Base-by-base conservation (phyloP, 1,140 invertebrate genomes). In the Achatina immaculata region DNA sequence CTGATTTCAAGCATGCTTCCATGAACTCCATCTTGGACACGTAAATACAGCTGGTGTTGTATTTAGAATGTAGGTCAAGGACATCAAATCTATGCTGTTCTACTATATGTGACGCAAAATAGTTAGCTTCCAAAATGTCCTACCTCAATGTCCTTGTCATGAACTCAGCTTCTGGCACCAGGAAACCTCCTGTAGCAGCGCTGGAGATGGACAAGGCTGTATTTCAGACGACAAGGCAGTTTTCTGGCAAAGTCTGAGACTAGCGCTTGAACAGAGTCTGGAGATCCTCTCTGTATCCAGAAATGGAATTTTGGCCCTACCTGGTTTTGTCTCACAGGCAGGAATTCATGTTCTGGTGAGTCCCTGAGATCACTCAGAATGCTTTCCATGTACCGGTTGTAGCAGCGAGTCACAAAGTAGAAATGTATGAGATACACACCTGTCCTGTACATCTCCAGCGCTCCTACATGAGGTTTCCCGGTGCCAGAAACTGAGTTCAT, bases 241-340 rank as follows among this genome's bases (percentile, higher is more conserved):
- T 80, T 9, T 86, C 40, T 11, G 91, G 88, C 0, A 93, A 66
- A 48, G 83, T 74, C 34, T 84, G 71, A 24, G 87, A 85, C 0
- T 93, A 86, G 3, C 90, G 75, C 28, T 86, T 81, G 80, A 92
- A 90, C n/a, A 92, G 80, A 40, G 84, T 87, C 6, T 83, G 75
- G 42, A 93, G 76, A 81, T 93, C 93, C 28, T 84, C 82, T 83
- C 92, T 92, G 83, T 92, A 93, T 4, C 89, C 80, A 19, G 87
- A 77, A 9, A 93, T 88, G 31, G 91, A 88, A 71, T 86, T 82
- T 21, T 86, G 84, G 1, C 92, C 92, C 90, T 93, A 93, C 81
- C 91, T 90, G 48, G 88, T 90, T 0, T 92, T 88, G 83, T 93
- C 93, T 92, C 93, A 93, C 0, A 93, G 81, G 81, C 92, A 92